Base-by-base conservation (phyloP, 2,888 invertebrate genomes). In the Ischnura elegans region DNA sequence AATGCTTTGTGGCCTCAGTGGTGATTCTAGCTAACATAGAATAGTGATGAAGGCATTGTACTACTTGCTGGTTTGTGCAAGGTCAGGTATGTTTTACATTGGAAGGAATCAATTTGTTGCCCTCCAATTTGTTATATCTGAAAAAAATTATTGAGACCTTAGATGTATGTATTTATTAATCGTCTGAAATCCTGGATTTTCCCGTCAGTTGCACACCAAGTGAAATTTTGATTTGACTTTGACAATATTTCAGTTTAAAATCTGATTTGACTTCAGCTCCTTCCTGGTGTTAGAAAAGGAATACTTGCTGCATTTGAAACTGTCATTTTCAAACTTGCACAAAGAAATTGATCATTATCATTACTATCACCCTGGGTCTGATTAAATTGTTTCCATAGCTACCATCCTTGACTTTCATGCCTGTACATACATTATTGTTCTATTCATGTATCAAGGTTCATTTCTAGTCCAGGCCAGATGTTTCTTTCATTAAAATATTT, bases 401-500 rank as follows among this genome's bases (percentile, higher is more conserved):
- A 46, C 19, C 46, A 46, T n/a, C 36, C 51, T 29, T 29, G 36
- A 51, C 36, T 42, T 8, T 43, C 16, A n/a, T n/a, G 10, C 42
- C n/a, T 51, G 42, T 61, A 29, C 42, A 25, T 87, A 19, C 25
- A 47, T 16, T 29, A 76, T 55, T 55, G 21, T 36, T 55, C 42
- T 21, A 19, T 29, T 36, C 21, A 43, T 36, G 61, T 87, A 55
- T 87, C 19, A 36, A 42, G 87, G 46, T n/a, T 29, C n/a, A 29
- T 4, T 55, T 87, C 87, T 87, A 87, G 87, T 87, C 87, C 42
- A 55, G 42, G 29, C 36, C 87, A 55, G 42, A 55, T 55, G 47
- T 87, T 87, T 51, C 42, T 55, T 42, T 36, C 6, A 61, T 55
- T 42, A 55, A 55, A 46, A 87, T 47, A 61, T 55, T 87, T 55